Base-by-base conservation (phyloP, 2,888 invertebrate species). In the Pollenia angustigena region DNA sequence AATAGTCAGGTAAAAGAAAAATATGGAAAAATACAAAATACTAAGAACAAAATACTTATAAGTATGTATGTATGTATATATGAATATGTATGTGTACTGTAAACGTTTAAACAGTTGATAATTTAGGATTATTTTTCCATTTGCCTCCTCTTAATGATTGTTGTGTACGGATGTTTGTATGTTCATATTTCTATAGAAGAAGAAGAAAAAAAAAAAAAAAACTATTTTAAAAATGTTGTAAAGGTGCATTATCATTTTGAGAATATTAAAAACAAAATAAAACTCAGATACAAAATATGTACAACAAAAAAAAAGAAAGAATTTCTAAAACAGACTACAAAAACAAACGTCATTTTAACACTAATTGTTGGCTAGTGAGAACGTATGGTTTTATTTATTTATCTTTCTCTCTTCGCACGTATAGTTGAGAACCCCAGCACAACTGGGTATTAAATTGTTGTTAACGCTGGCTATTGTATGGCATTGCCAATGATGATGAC, bases 161-260 rank as follows among this genome's bases (percentile, higher is more conserved):
- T 32, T 48, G 6, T 68, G 46, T 54, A 68, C 18, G 46, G 6
- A 66, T 32, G 32, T 32, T 0, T 32, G 48, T 42, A 14, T 60
- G 52, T 44, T 46, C 42, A 46, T 23, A 68, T 69, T 75, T 58
- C 46, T n/a, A 50, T 68, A 16, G 75, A 81, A 75, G 50, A n/a
- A 71, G 10, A 66, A 9, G 48, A 68, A 64, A 14, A 4, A 44
- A 42, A 54, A 42, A 54, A n/a, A 46, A 12, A 4, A 58, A 69
- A 76, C 71, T 58, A 84, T 84, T 84, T 72, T 14, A 46, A 79
- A 52, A 81, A 83, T 83, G 60, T 79, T 75, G 81, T 74, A 79
- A 82, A 86, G 85, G 85, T 86, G 82, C 85, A 86, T 69, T 79
- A 80, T 80, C 79, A 76, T 75, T 81, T 83, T 71, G 71, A 71